Conservation (phyloP, 2,113 vertebrate species). For the Sinosuthora webbiana region DNA sequence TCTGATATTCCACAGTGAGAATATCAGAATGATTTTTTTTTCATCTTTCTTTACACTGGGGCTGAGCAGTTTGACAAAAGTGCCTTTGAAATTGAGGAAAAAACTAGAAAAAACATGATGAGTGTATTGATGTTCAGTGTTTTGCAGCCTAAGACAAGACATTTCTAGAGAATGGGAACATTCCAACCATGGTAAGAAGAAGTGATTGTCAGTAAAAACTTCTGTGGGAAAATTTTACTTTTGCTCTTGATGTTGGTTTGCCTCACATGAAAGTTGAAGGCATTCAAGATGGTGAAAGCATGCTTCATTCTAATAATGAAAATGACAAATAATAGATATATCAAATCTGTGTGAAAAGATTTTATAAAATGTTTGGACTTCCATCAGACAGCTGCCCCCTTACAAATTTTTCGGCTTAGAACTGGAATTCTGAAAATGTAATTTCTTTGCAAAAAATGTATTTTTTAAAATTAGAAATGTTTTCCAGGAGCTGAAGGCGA, state of each 20-base stretch:
- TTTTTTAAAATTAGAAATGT: neutral
- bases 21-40: neutral
- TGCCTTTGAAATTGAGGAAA: neutral
- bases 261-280: neutral
- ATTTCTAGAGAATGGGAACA: neutral
- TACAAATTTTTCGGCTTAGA: neutral
- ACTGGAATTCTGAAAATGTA: neutral
- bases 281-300: neutral
- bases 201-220: neutral
- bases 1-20: neutral
- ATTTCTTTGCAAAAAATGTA: neutral
- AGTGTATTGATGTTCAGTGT: neutral
- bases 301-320: neutral
- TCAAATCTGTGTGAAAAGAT: neutral
- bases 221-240: neutral
- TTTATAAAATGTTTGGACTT: neutral
- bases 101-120: neutral
- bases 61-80: neutral
- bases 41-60: neutral
- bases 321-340: neutral
- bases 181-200: neutral
- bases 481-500: neutral
- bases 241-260: neutral
- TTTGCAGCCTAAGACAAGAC: neutral
- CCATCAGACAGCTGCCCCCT: neutral